phyloP scores from a whole-genome alignment of 1,140 invertebrate species.

The Andrena cerasifolii region DNA sequence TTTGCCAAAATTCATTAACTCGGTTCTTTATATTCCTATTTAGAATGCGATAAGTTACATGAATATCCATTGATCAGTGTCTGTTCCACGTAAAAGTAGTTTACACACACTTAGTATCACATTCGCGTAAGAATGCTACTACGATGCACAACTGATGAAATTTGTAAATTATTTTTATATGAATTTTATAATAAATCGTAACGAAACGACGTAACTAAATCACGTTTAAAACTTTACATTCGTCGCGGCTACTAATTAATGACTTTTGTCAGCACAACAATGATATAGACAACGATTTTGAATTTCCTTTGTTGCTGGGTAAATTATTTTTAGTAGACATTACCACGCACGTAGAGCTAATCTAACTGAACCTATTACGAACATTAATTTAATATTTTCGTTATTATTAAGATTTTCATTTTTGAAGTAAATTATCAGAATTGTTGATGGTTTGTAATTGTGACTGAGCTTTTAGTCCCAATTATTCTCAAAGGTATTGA shows the following conservation, averaged over 20 bases:
- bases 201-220: background rate
- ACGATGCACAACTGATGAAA: background rate
- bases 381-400: background rate
- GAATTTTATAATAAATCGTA: conserved; percentile 2
- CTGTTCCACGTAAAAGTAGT: background rate
- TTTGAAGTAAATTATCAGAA: background rate
- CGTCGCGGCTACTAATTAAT: background rate
- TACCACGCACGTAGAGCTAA: background rate
- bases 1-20: conserved; percentile 14
- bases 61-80: background rate
- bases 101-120: background rate
- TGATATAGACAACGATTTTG: background rate
- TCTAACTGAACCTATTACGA: background rate
- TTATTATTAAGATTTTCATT: background rate
- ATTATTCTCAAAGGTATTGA: background rate
- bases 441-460: background rate
- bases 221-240: background rate
- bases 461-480: background rate
- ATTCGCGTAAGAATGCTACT: background rate
- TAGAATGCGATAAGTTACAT: background rate
- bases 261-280: conserved; percentile 8
- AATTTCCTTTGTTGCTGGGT: background rate
- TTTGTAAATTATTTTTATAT: background rate
- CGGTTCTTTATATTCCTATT: background rate
- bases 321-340: background rate